phyloP scores from a whole-genome alignment of 2,888 invertebrate genomes.

The Agonopterix arenella region DNA sequence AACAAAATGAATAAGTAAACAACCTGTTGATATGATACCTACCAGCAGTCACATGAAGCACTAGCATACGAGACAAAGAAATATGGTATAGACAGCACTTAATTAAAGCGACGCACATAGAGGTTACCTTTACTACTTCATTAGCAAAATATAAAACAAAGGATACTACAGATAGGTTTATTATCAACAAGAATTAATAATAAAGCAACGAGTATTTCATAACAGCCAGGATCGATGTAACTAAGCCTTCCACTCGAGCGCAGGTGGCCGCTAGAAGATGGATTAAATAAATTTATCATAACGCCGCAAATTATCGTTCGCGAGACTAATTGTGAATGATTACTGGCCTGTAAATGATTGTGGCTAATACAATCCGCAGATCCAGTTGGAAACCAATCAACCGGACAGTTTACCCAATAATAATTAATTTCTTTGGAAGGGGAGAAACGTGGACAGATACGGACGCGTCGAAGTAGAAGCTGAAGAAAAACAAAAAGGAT shows the following conservation, averaged over 20 bases:
- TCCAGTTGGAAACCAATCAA: neutral
- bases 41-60: no score
- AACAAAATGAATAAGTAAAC: no score
- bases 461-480: no score
- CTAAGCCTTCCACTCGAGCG: slow-evolving; percentile 13
- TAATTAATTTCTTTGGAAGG: no score
- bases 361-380: slow-evolving; percentile 10
- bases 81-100: no score
- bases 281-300: slow-evolving; percentile 32
- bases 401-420: no score
- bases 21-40: no score
- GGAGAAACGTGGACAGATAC: no score
- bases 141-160: no score
- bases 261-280: slow-evolving; percentile 26
- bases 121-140: no score
- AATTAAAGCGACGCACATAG: no score
- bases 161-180: neutral
- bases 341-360: slow-evolving; percentile 6
- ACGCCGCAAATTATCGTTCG: slow-evolving; percentile 23
- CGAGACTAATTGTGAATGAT: slow-evolving; percentile 28
- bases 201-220: neutral
- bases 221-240: neutral
- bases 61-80: no score
- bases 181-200: neutral
- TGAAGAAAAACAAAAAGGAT: neutral